Conservation (phyloP, 53 echinoderm and acorn worm genomes). For the Holothuria leucospilota region DNA sequence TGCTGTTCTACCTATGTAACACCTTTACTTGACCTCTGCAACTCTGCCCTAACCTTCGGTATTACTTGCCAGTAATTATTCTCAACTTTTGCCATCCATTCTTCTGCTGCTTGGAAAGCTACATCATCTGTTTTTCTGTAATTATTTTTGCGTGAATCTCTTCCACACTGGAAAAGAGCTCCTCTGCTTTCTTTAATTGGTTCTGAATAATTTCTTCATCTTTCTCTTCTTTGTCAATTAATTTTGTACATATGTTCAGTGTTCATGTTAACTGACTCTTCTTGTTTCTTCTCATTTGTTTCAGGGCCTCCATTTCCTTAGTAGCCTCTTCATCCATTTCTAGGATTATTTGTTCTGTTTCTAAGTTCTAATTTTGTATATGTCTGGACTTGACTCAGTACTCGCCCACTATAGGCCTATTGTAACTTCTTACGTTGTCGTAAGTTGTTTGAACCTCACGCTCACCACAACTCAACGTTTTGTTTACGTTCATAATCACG, state of each 20-base stretch:
- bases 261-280: conserved; percentile 31
- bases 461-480: too few species aligned
- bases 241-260: conserved; percentile 6
- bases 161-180: conserved; percentile 14
- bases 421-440: too few species aligned
- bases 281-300: conserved; percentile 3
- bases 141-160: conserved; percentile 5
- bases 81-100: conserved; percentile 36
- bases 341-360: too few species aligned
- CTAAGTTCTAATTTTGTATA: too few species aligned
- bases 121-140: conserved; percentile 11
- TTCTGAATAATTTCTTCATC: neutral
- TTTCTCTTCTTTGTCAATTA: neutral
- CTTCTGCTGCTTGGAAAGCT: conserved; percentile 1
- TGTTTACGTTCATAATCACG: too few species aligned
- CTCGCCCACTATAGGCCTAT: too few species aligned
- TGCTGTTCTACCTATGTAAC: neutral
- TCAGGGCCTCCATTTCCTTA: neutral
- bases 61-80: conserved; percentile 2
- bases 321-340: neutral
- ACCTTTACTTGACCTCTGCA: neutral
- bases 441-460: too few species aligned
- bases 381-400: too few species aligned
- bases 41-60: neutral
- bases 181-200: conserved; percentile 32